phyloP scores from a whole-genome alignment of 35 echinoderm and acorn worm species.

The Apostichopus californicus region DNA sequence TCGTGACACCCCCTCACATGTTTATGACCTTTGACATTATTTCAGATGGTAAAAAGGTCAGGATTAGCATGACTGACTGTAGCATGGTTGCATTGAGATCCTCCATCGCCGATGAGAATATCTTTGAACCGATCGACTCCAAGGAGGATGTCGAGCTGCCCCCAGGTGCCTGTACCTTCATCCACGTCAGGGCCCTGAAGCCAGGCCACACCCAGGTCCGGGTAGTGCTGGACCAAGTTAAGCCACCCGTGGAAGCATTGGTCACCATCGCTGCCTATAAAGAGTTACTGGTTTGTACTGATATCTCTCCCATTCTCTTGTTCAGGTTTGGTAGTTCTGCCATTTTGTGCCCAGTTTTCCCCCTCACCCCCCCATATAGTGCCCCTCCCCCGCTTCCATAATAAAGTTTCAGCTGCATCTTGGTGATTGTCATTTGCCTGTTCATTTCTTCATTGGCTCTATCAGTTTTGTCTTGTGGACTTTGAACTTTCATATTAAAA shows the following conservation, averaged over 20 bases:
- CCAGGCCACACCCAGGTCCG: slow-evolving; percentile 88
- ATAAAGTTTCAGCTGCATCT: no score
- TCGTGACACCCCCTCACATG: no score
- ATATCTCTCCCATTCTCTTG: neutral
- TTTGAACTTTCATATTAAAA: no score
- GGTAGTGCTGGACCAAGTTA: slow-evolving; percentile 68
- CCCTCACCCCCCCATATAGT: neutral
- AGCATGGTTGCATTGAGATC: slow-evolving; percentile 61
- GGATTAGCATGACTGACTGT: slow-evolving; percentile 71
- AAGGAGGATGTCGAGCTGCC: slow-evolving; percentile 33
- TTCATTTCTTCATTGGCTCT: no score
- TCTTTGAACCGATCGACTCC: slow-evolving; percentile 55
- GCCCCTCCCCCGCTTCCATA: no score
- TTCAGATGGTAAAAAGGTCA: slow-evolving; percentile 37
- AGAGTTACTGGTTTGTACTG: slow-evolving; percentile 67
- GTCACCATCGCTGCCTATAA: slow-evolving; percentile 87
- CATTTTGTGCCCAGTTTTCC: neutral
- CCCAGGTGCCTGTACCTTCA: slow-evolving; percentile 72
- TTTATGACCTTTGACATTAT: neutral
- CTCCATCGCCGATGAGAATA: slow-evolving; percentile 49
- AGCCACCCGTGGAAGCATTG: slow-evolving; percentile 71
- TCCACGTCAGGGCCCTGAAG: slow-evolving; percentile 76
- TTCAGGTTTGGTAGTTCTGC: neutral
- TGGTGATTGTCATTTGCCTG: no score
- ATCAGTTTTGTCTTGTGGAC: no score